Percentiles rank a stretch among this genome's conserved stretches.
phyloP scores from a whole-genome alignment of 2,797 vertebrate species.

The Zalophus californianus region DNA sequence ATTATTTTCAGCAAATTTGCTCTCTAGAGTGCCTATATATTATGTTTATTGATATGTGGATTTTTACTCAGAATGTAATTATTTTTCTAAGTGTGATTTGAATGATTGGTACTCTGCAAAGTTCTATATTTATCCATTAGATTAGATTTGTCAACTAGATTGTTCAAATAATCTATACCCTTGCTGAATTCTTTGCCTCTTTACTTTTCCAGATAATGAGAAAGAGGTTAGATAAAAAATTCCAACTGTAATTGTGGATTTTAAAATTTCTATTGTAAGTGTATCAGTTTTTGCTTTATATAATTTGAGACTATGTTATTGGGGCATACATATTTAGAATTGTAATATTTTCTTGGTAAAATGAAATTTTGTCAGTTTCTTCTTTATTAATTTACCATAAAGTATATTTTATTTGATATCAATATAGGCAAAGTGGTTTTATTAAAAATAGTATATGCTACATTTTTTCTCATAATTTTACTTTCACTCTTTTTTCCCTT shows the following conservation, averaged over 20 bases:
- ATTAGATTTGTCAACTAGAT: not conserved
- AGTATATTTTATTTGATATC: not conserved
- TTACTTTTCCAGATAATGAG: not conserved
- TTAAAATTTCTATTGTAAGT: not conserved
- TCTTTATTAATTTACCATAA: not conserved
- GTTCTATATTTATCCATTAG: not conserved
- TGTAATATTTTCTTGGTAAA: slow-evolving; percentile 3
- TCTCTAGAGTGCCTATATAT: not conserved
- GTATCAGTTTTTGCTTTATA: not conserved
- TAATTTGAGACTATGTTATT: not conserved
- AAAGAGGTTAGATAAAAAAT: not conserved
- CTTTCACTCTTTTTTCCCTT: not conserved
- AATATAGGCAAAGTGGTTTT: slow-evolving; percentile 31
- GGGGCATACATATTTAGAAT: not conserved
- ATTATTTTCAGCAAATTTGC: not conserved
- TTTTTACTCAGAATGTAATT: not conserved
- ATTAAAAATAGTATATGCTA: not conserved
- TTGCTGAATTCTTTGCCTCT: slow-evolving; percentile 20
- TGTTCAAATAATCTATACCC: not conserved
- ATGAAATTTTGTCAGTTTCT: not conserved
- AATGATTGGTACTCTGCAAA: not conserved
- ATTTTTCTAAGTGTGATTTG: not conserved
- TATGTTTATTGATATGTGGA: not conserved
- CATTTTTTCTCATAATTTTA: not conserved
- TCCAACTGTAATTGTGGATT: not conserved